Conservation (phyloP, 2,888 invertebrate genomes). For the Epinotia demarniana region DNA sequence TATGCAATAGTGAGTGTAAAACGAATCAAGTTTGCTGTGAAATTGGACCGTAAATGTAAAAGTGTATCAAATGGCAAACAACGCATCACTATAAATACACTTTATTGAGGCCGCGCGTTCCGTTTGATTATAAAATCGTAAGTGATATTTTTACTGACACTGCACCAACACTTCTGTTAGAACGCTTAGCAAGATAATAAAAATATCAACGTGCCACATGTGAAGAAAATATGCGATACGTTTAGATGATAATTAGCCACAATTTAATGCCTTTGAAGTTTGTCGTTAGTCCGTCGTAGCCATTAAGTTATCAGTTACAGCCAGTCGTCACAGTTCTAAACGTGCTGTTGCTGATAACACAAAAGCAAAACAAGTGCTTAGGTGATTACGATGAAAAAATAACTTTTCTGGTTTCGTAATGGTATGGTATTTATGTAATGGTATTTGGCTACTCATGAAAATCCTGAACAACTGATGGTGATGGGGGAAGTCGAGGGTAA, state of each 20-base stretch:
- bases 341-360: constrained; percentile 24
- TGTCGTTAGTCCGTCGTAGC: constrained; percentile 27
- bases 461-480: too few species aligned
- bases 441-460: too few species aligned
- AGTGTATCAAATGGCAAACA: constrained; percentile 72
- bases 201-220: constrained; percentile 32
- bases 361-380: constrained; percentile 10
- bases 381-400: constrained; percentile 12
- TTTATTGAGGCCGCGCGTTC: constrained; percentile 46
- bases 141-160: constrained; percentile 26
- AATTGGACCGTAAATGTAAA: constrained; percentile 63
- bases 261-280: constrained; percentile 30
- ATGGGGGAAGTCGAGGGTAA: too few species aligned
- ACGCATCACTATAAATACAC: constrained; percentile 51
- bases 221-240: constrained; percentile 29
- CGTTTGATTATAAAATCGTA: constrained; percentile 36
- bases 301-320: constrained; percentile 32
- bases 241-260: constrained; percentile 34
- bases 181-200: constrained; percentile 31
- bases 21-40: constrained; percentile 58
- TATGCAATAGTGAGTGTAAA: constrained; percentile 55
- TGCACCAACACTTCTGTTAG: constrained; percentile 29
- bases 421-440: too few species aligned
- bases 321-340: constrained; percentile 27
- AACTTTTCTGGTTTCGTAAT: constrained; percentile 1